phyloP scores from a whole-genome alignment of 1,140 invertebrate species.

The Radopholus similis region DNA sequence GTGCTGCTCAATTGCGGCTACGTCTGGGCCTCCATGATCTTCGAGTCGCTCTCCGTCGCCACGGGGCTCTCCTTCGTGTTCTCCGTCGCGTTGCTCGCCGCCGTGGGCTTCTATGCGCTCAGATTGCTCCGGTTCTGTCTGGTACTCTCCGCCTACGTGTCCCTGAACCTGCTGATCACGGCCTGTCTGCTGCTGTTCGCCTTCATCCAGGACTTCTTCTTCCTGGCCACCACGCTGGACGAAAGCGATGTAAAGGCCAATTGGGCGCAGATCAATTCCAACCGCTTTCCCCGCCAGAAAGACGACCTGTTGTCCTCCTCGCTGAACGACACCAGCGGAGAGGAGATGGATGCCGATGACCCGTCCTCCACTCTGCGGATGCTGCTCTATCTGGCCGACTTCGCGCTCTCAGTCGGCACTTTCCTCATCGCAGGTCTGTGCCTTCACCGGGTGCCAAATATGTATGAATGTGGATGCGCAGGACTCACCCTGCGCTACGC shows the following conservation, averaged over 20 bases:
- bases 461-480: too few relatives aligned
- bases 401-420: constrained; percentile 8
- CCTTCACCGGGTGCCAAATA: too few relatives aligned
- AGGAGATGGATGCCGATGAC: background rate
- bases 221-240: constrained; percentile 11
- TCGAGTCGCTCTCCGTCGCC: constrained; percentile 19
- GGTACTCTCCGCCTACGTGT: constrained; percentile 9
- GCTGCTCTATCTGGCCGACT: constrained; percentile 3
- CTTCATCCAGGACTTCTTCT: constrained; percentile 20
- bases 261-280: background rate
- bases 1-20: constrained; percentile 15
- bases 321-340: background rate
- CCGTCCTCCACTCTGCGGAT: background rate
- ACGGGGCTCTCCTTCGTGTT: constrained; percentile 22
- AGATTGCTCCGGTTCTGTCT: constrained; percentile 16
- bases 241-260: background rate
- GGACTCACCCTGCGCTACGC: constrained; percentile 12
- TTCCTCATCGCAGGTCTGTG: constrained; percentile 9
- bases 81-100: constrained; percentile 7
- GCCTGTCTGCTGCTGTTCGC: constrained; percentile 8
- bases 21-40: constrained; percentile 3
- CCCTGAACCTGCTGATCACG: constrained; percentile 19
- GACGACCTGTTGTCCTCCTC: background rate
- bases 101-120: constrained; percentile 13
- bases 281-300: background rate